Evolutionary conservation across 2,888 invertebrate genomes (phyloP).

Genomic region (Acronicta leporina): DNA sequence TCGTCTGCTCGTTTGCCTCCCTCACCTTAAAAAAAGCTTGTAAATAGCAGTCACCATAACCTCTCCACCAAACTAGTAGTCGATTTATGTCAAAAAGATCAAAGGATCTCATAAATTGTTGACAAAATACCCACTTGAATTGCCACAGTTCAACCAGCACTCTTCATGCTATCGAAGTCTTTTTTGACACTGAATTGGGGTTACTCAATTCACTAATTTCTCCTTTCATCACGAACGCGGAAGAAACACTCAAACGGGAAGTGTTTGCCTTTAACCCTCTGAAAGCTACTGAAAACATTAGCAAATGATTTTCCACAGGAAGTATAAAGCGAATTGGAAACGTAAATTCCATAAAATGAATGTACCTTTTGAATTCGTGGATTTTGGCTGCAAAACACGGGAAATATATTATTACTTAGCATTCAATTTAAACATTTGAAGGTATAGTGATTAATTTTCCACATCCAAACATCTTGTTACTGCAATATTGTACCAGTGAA

Average conservation of each 20-base stretch:
- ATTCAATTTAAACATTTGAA: too few species aligned
- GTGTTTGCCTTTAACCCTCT: conserved; percentile 15
- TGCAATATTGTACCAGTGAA: too few species aligned
- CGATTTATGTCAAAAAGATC: too few species aligned
- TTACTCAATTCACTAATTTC: conserved; percentile 17
- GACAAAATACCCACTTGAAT: not conserved
- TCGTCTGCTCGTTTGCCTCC: too few species aligned
- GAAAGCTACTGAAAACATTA: conserved; percentile 20
- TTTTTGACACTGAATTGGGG: conserved; percentile 1
- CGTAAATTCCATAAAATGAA: conserved; percentile 29
- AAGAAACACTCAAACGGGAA: conserved; percentile 14
- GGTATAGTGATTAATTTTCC: too few species aligned
- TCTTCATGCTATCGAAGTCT: not conserved
- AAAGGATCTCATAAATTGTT: not conserved
- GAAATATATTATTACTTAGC: not conserved
- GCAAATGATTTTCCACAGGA: conserved; percentile 25
- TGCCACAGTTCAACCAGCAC: not conserved
- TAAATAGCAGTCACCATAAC: too few species aligned
- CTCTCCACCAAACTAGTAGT: too few species aligned
- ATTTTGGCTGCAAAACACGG: conserved; percentile 19
- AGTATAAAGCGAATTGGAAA: conserved; percentile 14
- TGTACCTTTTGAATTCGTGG: conserved; percentile 22
- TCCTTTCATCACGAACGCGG: conserved; percentile 5
- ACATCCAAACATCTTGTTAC: too few species aligned
- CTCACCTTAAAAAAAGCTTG: too few species aligned